Evolutionary conservation across 2,113 vertebrate species (phyloP).

Genomic region (zebrafish (Danio rerio)): DNA sequence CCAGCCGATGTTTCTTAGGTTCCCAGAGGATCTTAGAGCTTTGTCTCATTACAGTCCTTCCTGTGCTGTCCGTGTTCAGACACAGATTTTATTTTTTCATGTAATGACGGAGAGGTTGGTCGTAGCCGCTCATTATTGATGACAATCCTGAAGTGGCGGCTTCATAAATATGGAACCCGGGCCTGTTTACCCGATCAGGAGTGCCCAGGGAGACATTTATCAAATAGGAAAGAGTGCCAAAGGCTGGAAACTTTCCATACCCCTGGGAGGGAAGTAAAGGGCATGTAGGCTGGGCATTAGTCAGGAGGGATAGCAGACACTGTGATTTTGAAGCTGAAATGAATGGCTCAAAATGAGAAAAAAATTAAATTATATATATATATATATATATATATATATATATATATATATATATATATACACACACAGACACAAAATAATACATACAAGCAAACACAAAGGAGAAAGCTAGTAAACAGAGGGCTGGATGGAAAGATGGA

Average conservation of each 20-base stretch:
- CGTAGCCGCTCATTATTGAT: constrained; percentile 52
- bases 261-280: constrained; percentile 30
- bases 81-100: not conserved
- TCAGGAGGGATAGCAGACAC: constrained; percentile 1
- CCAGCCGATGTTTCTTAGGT: not conserved
- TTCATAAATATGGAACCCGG: constrained; percentile 55
- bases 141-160: constrained; percentile 37
- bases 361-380: not conserved
- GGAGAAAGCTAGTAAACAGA: too few species aligned
- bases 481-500: too few species aligned
- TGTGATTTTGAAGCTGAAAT: not conserved
- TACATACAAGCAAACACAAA: too few species aligned
- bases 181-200: constrained; percentile 39
- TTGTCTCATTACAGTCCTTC: constrained; percentile 37
- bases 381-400: too few species aligned
- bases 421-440: too few species aligned
- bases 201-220: constrained; percentile 37
- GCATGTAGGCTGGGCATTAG: not conserved
- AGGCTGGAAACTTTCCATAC: constrained; percentile 25
- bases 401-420: too few species aligned
- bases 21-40: constrained; percentile 6
- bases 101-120: not conserved
- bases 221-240: not conserved
- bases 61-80: not conserved
- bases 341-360: not conserved